phyloP scores from a whole-genome alignment of 2,888 invertebrate genomes.

The Notocelia uddmanniana region DNA sequence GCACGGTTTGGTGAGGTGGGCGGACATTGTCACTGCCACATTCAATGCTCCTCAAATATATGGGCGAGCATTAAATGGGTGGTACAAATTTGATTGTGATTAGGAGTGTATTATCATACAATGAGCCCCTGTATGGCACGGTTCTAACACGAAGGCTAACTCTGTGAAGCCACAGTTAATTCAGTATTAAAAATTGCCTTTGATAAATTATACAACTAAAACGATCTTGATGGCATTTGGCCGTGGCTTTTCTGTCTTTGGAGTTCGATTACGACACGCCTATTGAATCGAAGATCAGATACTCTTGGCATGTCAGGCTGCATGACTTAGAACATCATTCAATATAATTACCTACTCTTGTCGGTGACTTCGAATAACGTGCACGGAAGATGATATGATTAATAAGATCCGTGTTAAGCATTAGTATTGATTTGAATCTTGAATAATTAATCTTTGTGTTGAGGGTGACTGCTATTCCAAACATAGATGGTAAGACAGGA shows the following conservation, averaged over 20 bases:
- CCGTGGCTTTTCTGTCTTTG: conserved; percentile 46
- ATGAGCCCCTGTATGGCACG: conserved; percentile 38
- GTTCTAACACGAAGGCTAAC: conserved; percentile 36
- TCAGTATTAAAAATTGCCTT: conserved; percentile 43
- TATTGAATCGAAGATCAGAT: conserved; percentile 45
- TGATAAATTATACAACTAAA: conserved; percentile 43
- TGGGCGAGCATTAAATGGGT: conserved; percentile 46
- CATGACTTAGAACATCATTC: conserved; percentile 42
- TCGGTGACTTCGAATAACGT: conserved; percentile 20
- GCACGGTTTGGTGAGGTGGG: conserved; percentile 29
- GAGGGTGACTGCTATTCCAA: not conserved
- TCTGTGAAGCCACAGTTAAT: conserved; percentile 33
- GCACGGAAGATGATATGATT: conserved; percentile 37
- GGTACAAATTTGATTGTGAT: conserved; percentile 43
- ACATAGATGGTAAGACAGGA: not conserved
- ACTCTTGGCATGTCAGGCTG: conserved; percentile 36
- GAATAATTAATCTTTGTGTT: not conserved
- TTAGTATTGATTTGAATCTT: not conserved
- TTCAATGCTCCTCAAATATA: conserved; percentile 42
- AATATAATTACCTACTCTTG: conserved; percentile 40
- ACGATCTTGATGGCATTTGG: conserved; percentile 44
- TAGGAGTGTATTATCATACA: conserved; percentile 45
- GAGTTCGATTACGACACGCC: conserved; percentile 43
- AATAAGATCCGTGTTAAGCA: conserved; percentile 11
- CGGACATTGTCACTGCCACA: conserved; percentile 44